phyloP scores from a whole-genome alignment of 1,140 invertebrate genomes.

The Aphelenchoides fujianensis region DNA sequence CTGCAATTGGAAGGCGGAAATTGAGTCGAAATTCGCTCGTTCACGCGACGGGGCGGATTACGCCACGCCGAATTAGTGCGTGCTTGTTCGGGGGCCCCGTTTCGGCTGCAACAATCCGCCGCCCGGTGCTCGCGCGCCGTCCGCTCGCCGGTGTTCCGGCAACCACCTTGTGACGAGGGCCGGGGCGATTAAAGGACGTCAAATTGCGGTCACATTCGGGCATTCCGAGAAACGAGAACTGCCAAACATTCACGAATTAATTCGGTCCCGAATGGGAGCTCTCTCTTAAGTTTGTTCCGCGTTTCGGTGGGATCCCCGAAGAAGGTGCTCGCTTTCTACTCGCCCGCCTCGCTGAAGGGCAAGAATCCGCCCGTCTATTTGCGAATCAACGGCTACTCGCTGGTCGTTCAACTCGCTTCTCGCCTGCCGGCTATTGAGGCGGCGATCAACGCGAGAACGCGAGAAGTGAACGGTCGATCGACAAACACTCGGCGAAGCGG shows the following conservation, averaged over 20 bases:
- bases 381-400: not conserved
- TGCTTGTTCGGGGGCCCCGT: not conserved
- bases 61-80: not conserved
- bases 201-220: no score
- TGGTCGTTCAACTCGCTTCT: not conserved
- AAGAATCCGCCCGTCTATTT: not conserved
- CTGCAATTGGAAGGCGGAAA: not conserved
- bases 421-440: no score
- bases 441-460: not conserved
- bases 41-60: not conserved
- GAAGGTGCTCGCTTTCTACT: not conserved
- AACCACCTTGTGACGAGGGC: no score
- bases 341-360: not conserved
- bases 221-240: no score
- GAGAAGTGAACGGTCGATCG: not conserved
- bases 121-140: no score
- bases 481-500: not conserved
- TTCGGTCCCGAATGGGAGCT: not conserved
- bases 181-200: no score
- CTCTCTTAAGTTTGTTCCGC: not conserved
- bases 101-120: not conserved
- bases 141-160: no score
- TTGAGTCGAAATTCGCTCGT: not conserved
- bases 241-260: no score
- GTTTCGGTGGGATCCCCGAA: not conserved